phyloP scores from a whole-genome alignment of 2,797 vertebrate genomes.

The Varecia variegata region DNA sequence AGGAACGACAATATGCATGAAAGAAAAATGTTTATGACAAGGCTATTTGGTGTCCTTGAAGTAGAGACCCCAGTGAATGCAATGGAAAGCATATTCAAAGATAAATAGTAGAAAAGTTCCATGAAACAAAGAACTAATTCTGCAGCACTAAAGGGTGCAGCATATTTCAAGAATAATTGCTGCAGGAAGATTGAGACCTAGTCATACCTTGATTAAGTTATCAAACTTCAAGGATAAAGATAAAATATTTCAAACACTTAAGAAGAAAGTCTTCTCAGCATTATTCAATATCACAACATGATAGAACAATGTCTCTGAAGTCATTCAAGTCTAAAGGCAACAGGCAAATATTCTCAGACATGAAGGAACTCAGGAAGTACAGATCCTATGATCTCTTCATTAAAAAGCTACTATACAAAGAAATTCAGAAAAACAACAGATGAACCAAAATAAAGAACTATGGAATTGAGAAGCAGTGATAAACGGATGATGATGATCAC shows the following conservation, averaged over 20 bases:
- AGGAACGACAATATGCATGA: background rate
- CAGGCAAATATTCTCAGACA: background rate
- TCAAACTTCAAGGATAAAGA: constrained; percentile 7
- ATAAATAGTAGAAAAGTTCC: constrained; percentile 2
- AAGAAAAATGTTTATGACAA: constrained; percentile 7
- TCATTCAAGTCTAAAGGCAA: background rate
- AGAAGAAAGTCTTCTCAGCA: background rate
- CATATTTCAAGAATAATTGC: constrained; percentile 3
- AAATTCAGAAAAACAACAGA: background rate
- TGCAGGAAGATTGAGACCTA: background rate
- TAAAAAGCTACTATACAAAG: background rate
- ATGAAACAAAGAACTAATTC: constrained; percentile 23
- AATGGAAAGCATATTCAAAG: background rate
- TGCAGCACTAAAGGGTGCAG: background rate
- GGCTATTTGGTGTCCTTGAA: background rate
- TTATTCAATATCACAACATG: background rate
- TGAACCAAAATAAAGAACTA: constrained; percentile 15
- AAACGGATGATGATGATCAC: background rate
- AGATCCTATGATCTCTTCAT: background rate
- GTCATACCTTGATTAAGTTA: background rate
- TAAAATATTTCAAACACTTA: background rate
- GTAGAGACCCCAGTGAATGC: background rate
- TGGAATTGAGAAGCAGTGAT: background rate
- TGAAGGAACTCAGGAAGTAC: background rate
- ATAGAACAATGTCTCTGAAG: background rate